Evolutionary conservation across 1,140 invertebrate genomes (phyloP).

Genomic region (Drosophila repletoides): DNA sequence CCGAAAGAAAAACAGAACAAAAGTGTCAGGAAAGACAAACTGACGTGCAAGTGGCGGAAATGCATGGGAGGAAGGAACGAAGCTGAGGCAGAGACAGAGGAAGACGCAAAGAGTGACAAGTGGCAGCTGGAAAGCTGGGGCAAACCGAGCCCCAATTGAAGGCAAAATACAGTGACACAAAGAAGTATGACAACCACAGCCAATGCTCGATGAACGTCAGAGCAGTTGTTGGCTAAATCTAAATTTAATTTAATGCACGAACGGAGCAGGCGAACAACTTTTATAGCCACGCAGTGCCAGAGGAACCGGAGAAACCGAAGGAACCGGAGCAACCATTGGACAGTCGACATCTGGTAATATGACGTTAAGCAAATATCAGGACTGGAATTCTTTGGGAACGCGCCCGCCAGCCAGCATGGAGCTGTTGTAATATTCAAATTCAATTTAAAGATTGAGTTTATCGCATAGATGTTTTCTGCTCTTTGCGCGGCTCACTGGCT

Average conservation of each 20-base stretch:
- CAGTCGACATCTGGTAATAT: slow-evolving; percentile 69
- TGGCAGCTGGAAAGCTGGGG: slow-evolving; percentile 43
- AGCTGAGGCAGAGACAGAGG: background rate
- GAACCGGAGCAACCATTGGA: background rate
- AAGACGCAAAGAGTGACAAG: slow-evolving; percentile 37
- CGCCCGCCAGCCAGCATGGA: background rate
- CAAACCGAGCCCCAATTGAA: slow-evolving; percentile 8
- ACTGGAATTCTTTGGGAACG: slow-evolving; percentile 42
- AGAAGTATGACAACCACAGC: slow-evolving; percentile 58
- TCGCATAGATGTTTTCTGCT: slow-evolving; percentile 68
- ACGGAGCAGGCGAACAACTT: slow-evolving; percentile 65
- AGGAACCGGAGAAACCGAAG: background rate
- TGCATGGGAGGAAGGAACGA: slow-evolving; percentile 43
- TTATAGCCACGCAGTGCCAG: slow-evolving; percentile 39
- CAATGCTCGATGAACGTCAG: slow-evolving; percentile 45
- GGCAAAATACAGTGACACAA: slow-evolving; percentile 47
- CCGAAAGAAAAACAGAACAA: slow-evolving; percentile 25
- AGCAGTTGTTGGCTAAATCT: slow-evolving; percentile 71
- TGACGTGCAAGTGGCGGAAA: slow-evolving; percentile 59
- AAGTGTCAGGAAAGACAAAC: slow-evolving; percentile 59
- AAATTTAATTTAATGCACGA: slow-evolving; percentile 81
- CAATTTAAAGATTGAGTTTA: slow-evolving; percentile 79
- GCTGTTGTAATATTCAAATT: slow-evolving; percentile 72
- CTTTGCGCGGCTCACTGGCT: slow-evolving; percentile 48
- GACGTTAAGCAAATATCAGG: slow-evolving; percentile 73